phyloP scores from a whole-genome alignment of 1,140 invertebrate species.

The Asobara japonica region DNA sequence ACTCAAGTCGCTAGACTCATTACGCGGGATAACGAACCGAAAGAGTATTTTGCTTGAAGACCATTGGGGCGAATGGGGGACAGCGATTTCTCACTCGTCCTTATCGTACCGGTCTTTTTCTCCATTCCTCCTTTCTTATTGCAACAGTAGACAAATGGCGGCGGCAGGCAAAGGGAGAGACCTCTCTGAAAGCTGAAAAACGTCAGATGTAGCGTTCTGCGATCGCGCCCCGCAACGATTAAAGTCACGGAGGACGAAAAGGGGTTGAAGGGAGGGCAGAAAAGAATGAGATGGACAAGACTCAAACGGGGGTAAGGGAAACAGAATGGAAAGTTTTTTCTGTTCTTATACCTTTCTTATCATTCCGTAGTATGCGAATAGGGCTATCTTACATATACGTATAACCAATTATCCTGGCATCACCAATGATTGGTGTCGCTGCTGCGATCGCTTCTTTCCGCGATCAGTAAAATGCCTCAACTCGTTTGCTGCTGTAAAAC shows the following conservation, averaged over 20 bases:
- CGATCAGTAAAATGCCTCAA: too few species aligned
- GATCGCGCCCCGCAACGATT: not conserved
- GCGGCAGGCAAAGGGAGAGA: not conserved
- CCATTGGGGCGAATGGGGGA: not conserved
- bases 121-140: not conserved
- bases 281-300: not conserved
- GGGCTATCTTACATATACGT: too few species aligned
- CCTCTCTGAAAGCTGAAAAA: not conserved
- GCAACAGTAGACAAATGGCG: slow-evolving; percentile 1
- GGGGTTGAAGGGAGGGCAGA: not conserved
- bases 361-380: too few species aligned
- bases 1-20: not conserved
- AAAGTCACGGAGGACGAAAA: too few species aligned
- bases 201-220: not conserved
- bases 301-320: too few species aligned
- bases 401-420: too few species aligned
- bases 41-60: not conserved
- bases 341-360: too few species aligned
- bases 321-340: too few species aligned
- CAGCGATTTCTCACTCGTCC: slow-evolving; percentile 1
- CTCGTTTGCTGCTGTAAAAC: too few species aligned
- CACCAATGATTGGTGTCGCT: too few species aligned
- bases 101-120: not conserved
- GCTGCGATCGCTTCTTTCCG: too few species aligned
- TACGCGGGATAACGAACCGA: slow-evolving; percentile 1